Evolutionary conservation across 2,888 invertebrate species (phyloP).

Genomic region (Mamestra brassicae): DNA sequence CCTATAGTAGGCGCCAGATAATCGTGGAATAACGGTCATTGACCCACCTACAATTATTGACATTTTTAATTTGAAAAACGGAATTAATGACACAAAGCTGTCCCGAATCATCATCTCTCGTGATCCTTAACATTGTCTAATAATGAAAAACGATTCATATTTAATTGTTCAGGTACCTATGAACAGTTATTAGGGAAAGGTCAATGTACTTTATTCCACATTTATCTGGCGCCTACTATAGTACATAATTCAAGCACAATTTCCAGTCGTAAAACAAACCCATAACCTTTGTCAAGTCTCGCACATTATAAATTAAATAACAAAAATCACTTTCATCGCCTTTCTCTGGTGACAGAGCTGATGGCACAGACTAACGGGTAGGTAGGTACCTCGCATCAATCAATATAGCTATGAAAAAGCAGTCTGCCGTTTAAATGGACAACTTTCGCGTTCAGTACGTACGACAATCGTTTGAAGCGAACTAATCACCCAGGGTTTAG

Average conservation of each 20-base stretch:
- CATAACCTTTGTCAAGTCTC: conserved; percentile 55
- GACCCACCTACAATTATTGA: no score
- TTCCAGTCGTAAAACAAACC: conserved; percentile 46
- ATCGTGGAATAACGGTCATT: no score
- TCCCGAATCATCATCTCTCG: no score
- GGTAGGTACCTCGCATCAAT: conserved; percentile 75
- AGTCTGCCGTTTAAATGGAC: conserved; percentile 75
- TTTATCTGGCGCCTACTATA: no score
- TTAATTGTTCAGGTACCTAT: no score
- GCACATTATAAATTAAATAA: conserved; percentile 64
- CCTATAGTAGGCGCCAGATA: no score
- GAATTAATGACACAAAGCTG: no score
- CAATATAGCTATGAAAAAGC: conserved; percentile 81
- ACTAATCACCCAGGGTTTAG: conserved; percentile 61
- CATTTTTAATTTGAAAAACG: no score
- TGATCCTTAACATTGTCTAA: no score
- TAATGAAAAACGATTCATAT: no score
- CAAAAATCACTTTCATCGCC: conserved; percentile 83
- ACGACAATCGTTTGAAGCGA: conserved; percentile 69
- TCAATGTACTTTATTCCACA: no score
- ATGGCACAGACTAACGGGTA: conserved; percentile 65
- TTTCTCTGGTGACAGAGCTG: conserved; percentile 80
- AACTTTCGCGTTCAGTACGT: conserved; percentile 81
- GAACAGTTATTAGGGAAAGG: no score
- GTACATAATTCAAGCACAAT: neutral